Conservation (phyloP, 2,113 vertebrate genomes). For the western clawed frog (Xenopus tropicalis) region DNA sequence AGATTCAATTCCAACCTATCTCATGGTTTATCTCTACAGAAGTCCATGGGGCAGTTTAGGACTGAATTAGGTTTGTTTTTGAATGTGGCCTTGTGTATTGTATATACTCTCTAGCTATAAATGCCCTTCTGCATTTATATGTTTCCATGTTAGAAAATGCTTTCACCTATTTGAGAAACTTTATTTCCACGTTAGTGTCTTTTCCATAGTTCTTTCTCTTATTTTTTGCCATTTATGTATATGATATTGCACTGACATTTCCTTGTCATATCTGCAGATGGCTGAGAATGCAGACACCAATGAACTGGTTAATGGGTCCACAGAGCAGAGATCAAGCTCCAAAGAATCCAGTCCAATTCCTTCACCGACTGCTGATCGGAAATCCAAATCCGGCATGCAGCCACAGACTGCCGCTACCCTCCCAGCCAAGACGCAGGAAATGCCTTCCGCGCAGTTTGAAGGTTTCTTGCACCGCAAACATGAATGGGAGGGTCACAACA, state of each 20-base stretch:
- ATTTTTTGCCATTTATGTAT: background rate
- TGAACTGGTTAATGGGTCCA: slow-evolving; percentile 85
- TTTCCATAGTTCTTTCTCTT: background rate
- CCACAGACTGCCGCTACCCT: slow-evolving; percentile 80
- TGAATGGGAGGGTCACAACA: slow-evolving; percentile 91
- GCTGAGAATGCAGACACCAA: slow-evolving; percentile 71
- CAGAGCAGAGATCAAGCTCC: slow-evolving; percentile 82
- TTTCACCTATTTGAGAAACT: background rate
- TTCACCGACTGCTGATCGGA: slow-evolving; percentile 78
- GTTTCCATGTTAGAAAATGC: background rate
- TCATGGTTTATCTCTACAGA: too few relatives aligned
- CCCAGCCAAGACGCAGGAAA: slow-evolving; percentile 79
- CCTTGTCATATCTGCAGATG: slow-evolving; percentile 62
- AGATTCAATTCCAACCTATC: too few relatives aligned
- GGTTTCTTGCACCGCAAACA: slow-evolving; percentile 90
- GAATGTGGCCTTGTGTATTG: too few relatives aligned
- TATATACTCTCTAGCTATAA: too few relatives aligned
- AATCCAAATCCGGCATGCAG: slow-evolving; percentile 72
- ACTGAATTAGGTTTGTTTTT: too few relatives aligned
- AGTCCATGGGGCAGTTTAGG: too few relatives aligned
- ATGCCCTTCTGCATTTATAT: too few relatives aligned
- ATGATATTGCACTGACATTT: background rate
- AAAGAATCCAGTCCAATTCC: slow-evolving; percentile 86
- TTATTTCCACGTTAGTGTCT: background rate
- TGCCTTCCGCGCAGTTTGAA: slow-evolving; percentile 77